phyloP scores from a whole-genome alignment of 2,888 invertebrate genomes.

The Callimorpha dominula region DNA sequence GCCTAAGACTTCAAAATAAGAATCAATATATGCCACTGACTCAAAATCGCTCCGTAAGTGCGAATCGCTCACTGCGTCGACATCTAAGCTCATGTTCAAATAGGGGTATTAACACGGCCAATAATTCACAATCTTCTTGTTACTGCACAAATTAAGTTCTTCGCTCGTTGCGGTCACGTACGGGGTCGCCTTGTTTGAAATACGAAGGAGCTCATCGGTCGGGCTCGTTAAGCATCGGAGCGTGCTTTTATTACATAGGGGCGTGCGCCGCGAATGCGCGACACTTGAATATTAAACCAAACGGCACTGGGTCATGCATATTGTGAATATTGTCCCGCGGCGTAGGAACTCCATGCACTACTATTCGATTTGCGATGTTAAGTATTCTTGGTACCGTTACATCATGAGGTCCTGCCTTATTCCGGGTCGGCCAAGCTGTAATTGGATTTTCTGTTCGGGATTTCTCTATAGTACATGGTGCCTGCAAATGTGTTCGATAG shows the following conservation, averaged over 20 bases:
- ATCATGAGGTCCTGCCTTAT: too few species aligned
- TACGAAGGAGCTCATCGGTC: slow-evolving; percentile 84
- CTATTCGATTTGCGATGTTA: slow-evolving; percentile 57
- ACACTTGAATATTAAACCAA: slow-evolving; percentile 82
- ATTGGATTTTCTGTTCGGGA: too few species aligned
- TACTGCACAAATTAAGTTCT: slow-evolving; percentile 75
- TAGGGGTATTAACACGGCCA: slow-evolving; percentile 60
- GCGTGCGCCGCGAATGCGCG: slow-evolving; percentile 79
- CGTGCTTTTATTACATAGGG: slow-evolving; percentile 85
- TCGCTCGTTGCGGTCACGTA: slow-evolving; percentile 80
- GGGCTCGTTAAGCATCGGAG: slow-evolving; percentile 84
- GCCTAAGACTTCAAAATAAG: too few species aligned
- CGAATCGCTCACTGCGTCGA: slow-evolving; percentile 14
- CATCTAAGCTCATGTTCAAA: slow-evolving; percentile 42
- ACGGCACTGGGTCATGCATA: slow-evolving; percentile 80
- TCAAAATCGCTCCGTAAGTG: too few species aligned
- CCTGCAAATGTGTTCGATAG: too few species aligned
- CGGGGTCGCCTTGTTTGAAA: slow-evolving; percentile 81
- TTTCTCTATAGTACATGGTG: too few species aligned
- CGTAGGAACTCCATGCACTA: slow-evolving; percentile 59
- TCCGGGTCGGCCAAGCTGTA: too few species aligned
- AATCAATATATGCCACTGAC: too few species aligned
- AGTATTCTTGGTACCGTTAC: too few species aligned
- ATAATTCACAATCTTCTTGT: slow-evolving; percentile 79
- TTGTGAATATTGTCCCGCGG: slow-evolving; percentile 77